These are phyloP conservation scores for Neoitamus cyanurus DNA, from an alignment of 2,888 invertebrate genomes.

Conservation along the genomic window DNA sequence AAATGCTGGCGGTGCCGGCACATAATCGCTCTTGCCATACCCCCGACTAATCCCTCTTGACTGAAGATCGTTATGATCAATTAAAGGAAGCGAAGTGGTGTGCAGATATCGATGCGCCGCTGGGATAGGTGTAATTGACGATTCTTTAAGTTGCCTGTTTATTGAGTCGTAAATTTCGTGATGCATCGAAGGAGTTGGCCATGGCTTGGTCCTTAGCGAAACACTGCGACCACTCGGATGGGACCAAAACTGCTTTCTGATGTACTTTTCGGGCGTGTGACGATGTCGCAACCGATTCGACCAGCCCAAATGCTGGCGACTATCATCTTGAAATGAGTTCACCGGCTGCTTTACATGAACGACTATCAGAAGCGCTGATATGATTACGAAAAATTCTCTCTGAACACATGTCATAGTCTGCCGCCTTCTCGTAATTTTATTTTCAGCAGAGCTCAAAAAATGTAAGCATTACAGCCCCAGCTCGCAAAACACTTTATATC, in stretches of 20 bases:
- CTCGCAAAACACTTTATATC: background rate
- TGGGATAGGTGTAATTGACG: background rate
- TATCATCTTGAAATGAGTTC: constrained; percentile 5
- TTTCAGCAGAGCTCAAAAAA: background rate
- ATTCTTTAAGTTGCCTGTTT: background rate
- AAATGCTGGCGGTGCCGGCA: background rate
- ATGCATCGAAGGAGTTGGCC: background rate
- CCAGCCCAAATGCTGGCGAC: background rate
- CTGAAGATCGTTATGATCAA: background rate
- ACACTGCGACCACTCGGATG: background rate
- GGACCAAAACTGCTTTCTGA: background rate
- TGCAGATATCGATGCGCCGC: background rate
- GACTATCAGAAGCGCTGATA: constrained; percentile 2
- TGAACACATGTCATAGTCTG: constrained; percentile 42
- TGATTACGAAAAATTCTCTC: constrained; percentile 23
- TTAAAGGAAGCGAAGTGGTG: background rate
- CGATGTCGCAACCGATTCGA: constrained; percentile 8
- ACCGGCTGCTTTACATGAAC: background rate
- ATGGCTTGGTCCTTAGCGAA: background rate
- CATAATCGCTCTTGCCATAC: background rate
- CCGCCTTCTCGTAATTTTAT: background rate
- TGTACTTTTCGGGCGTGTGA: background rate
- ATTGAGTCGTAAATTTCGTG: background rate
- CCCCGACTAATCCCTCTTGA: background rate
- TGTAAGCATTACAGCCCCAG: background rate